Evolutionary conservation across 1,140 invertebrate genomes (phyloP), one percentile per base, ranked within the genome.

Genomic region (Diabrotica undecimpunctata): DNA sequence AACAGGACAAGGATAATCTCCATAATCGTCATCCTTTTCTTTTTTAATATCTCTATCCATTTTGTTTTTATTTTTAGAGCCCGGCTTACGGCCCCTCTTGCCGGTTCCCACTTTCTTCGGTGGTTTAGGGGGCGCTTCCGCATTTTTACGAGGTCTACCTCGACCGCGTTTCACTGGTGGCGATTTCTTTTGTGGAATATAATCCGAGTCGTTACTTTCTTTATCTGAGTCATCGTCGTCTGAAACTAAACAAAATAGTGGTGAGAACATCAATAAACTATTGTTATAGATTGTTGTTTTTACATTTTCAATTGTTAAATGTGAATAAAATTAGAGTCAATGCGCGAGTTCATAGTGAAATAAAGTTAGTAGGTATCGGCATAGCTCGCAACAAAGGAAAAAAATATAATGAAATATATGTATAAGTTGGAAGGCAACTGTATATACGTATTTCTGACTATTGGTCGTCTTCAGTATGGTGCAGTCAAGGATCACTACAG

Each of bases 1-100:
- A 14, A 66, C 50, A 7, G 72, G 68, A 69, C 77, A 79, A 35
- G 72, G 62, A 69, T 66, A 77, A 37, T 74, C 69, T 5, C 70
- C 71, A 36, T 66, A 67, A 59, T 74, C 72, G 25, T 73, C 72
- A 46, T 68, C 62, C 25, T 41, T n/a, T 14, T 73, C 67, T 36
- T 60, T 59, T 60, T 68, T 70, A 5, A 58, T 60, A 25, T 68
- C 62, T 37, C 36, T 35, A 12, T 73, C 66, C 11, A 57, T 57
- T 54, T 68, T 70, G 5, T 60, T 59, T 4, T 60, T 38, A 51
- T 62, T 64, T 8, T 54, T 61, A 7, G 61, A 10, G 11, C 66
- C 41, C 2, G 67, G 67, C n/a, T 46, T 46, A 10, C 72, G 61
- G 6, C 70, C 70, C 53, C 70, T 60, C 53, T 68, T 60, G 35